Percentiles rank a stretch among this genome's conserved stretches.
Evolutionary conservation across 2,888 invertebrate species (phyloP).

Genomic region (Drosophila heteroneura): DNA sequence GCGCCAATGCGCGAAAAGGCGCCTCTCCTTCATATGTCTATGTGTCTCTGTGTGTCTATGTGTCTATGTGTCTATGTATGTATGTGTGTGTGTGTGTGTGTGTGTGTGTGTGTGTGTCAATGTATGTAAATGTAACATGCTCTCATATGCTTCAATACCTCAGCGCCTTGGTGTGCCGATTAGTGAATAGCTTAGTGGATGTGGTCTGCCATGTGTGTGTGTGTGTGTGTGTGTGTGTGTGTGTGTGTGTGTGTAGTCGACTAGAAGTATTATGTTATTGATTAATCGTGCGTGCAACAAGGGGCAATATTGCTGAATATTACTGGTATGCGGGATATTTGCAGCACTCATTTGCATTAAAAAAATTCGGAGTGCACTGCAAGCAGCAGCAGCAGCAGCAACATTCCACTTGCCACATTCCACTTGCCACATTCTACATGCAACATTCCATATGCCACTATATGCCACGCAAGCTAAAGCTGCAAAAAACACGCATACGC

Average conservation of each 20-base stretch:
- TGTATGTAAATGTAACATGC: constrained; percentile 6
- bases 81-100: too few relatives aligned
- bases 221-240: background rate
- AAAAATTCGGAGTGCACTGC: background rate
- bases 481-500: background rate
- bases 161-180: constrained; percentile 24
- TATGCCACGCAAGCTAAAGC: too few relatives aligned
- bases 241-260: constrained; percentile 37
- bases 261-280: constrained; percentile 55
- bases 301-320: constrained; percentile 9
- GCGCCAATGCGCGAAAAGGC: constrained; percentile 10
- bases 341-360: constrained; percentile 17
- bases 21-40: background rate
- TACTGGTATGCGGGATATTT: constrained; percentile 18
- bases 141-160: constrained; percentile 1
- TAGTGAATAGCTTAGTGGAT: constrained; percentile 4
- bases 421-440: background rate
- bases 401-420: background rate
- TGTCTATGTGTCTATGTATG: background rate
- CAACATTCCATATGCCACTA: background rate
- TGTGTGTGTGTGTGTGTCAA: background rate
- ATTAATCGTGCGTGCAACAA: constrained; percentile 53
- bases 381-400: background rate
- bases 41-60: background rate
- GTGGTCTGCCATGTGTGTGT: background rate